Evolutionary conservation across 2,113 vertebrate genomes (phyloP), one percentile per base, ranked within the genome.

Genomic region (Spilogale gracilis): DNA sequence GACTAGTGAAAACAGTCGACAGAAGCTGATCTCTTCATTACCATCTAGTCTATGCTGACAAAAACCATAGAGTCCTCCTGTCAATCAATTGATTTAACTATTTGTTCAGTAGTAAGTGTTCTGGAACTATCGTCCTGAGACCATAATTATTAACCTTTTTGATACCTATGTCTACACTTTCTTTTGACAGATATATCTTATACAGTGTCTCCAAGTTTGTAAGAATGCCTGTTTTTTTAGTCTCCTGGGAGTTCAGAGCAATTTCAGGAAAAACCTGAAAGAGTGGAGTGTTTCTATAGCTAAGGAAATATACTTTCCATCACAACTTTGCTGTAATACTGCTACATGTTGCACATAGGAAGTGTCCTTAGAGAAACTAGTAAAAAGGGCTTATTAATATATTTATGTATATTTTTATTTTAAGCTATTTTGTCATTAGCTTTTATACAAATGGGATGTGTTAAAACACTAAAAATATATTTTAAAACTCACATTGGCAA

Each of bases 221-320:
- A 83, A 78, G 60, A 54, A 56, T 85, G 21, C 67, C 81, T 96
- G 38, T 38, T 4, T 32, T 94, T 95, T 97, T 84, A 92, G 79
- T 76, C 21, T 67, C 91, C 30, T 93, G 48, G 60, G 48, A 97
- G 32, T 96, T 97, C 65, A 93, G 78, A 92, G 89, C 38, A 93
- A 76, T 73, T 38, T 89, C 69, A 91, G 43, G 45, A 82, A 97
- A 97, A 91, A 63, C 21, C 23, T 69, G 21, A 74, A 71, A 82
- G 32, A 92, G 18, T 23, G 13, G 18, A 85, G 25, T 87, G 17
- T 85, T 97, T 94, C 82, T 79, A 93, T 82, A 52, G 52, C 50
- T 87, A 61, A 76, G 10, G 20, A 79, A 92, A 76, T 48, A 17
- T 16, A 74, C 20, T 88, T 88, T 96, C 27, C 78, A 63, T 30